Percentiles rank a stretch among this genome's conserved stretches.
These are phyloP conservation scores for Grantiella picta DNA, from an alignment of 2,113 vertebrate species.

Conservation along the genomic window DNA sequence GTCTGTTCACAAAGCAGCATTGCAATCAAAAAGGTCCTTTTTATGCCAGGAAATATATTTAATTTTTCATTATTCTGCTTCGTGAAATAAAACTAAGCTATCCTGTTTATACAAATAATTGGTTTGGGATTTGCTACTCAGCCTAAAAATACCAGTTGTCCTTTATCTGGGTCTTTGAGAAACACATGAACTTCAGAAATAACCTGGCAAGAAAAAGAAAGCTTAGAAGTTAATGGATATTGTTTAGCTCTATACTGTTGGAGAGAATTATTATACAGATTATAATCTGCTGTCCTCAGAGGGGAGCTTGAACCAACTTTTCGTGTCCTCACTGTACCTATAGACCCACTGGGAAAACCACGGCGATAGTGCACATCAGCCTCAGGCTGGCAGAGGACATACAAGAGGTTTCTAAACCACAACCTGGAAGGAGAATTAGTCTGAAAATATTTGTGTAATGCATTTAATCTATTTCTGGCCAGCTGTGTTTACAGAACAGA, in stretches of 20 bases:
- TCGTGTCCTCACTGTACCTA: background rate
- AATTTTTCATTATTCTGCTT: background rate
- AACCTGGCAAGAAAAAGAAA: background rate
- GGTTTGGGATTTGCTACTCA: background rate
- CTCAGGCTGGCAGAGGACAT: background rate
- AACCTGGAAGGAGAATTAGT: background rate
- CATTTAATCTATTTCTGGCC: conserved; percentile 1
- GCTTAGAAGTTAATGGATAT: background rate
- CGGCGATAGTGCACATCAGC: background rate
- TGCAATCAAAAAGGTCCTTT: background rate
- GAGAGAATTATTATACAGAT: background rate
- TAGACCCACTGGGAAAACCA: background rate
- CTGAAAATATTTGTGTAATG: background rate
- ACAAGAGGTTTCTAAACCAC: background rate
- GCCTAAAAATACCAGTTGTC: background rate
- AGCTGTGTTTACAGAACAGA: background rate
- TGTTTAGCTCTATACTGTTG: background rate
- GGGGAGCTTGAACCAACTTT: background rate
- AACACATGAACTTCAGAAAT: background rate
- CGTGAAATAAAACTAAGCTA: background rate
- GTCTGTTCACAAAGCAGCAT: background rate
- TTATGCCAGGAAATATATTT: background rate
- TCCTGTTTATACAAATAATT: background rate
- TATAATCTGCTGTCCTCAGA: background rate
- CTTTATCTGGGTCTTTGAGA: background rate